These are phyloP conservation scores for Eristalis tenax DNA, from an alignment of 2,888 invertebrate species.

Conservation along the genomic window DNA sequence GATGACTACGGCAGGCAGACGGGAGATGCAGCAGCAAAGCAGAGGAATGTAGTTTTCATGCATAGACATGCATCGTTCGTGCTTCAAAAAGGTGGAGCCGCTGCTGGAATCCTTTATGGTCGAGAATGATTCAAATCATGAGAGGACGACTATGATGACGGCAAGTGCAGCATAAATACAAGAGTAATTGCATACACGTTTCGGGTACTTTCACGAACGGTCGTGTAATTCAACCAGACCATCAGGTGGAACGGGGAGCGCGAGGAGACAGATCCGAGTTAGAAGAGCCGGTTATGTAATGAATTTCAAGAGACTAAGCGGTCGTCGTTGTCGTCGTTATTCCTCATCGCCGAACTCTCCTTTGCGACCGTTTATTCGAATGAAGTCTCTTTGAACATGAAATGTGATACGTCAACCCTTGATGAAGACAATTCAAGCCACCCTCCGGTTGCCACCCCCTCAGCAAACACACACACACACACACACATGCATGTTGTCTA, in stretches of 20 bases:
- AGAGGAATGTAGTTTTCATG: too few relatives aligned
- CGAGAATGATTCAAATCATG: conserved; percentile 52
- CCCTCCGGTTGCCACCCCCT: background rate
- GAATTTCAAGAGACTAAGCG: conserved; percentile 22
- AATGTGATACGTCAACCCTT: conserved; percentile 18
- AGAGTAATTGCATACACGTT: conserved; percentile 68
- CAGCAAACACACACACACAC: background rate
- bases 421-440: background rate
- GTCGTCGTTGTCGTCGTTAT: background rate
- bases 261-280: background rate
- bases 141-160: conserved; percentile 63
- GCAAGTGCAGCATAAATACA: conserved; percentile 69
- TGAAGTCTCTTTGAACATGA: conserved; percentile 35
- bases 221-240: conserved; percentile 42
- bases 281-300: conserved; percentile 18
- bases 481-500: background rate
- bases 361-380: conserved; percentile 38
- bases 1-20: background rate
- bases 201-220: conserved; percentile 48
- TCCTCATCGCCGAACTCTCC: conserved; percentile 24
- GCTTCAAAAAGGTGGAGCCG: background rate
- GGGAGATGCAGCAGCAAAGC: background rate
- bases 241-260: background rate
- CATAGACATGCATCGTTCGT: background rate
- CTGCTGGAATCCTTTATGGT: conserved; percentile 51